Base-by-base conservation (phyloP, 2,113 vertebrate species). In the Pyxicephalus adspersus region DNA sequence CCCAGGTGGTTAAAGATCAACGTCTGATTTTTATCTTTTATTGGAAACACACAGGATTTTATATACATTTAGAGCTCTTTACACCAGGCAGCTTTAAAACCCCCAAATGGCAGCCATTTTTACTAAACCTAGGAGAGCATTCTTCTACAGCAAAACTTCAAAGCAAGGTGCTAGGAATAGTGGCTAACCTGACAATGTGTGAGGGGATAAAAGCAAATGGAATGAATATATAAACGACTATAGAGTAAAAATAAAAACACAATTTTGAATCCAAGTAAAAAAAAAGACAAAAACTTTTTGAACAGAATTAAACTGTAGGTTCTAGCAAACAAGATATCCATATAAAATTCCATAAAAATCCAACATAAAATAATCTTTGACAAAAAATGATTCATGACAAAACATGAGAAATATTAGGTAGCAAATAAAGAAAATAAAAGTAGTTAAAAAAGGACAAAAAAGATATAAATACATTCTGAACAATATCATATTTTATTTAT, bases 191-290 rank as follows among this genome's bases (percentile, higher is more conserved):
- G 66, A 68, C 66, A 68, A 34, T n/a, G 38, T 68, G 67, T 54
- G 45, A 71, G 23, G 13, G 23, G 50, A 71, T 71, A 23, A 71
- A 71, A 71, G 67, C 45, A 25, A 71, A 71, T 26, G 22, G 22
- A 54, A 16, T 71, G 23, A 23, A 25, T 11, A 70, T 70, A 13
- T 51, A 70, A 51, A 23, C 66, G 11, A 50, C 23, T n/a, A 22
- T 25, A 28, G 19, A 26, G 8, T 71, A 71, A 54, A 54, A 25
- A 52, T 19, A 50, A 70, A 70, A n/a, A n/a, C n/a, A n/a, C n/a
- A n/a, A n/a, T n/a, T n/a, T n/a, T n/a, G n/a, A n/a, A n/a, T n/a
- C n/a, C n/a, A n/a, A n/a, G n/a, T n/a, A n/a, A n/a, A n/a, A n/a
- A n/a, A n/a, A n/a, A n/a, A 22, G n/a, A 23, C 38, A 50, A 17